These are phyloP conservation scores for Pungitius pungitius DNA, from an alignment of 2,113 vertebrate species.

Conservation along the genomic window DNA sequence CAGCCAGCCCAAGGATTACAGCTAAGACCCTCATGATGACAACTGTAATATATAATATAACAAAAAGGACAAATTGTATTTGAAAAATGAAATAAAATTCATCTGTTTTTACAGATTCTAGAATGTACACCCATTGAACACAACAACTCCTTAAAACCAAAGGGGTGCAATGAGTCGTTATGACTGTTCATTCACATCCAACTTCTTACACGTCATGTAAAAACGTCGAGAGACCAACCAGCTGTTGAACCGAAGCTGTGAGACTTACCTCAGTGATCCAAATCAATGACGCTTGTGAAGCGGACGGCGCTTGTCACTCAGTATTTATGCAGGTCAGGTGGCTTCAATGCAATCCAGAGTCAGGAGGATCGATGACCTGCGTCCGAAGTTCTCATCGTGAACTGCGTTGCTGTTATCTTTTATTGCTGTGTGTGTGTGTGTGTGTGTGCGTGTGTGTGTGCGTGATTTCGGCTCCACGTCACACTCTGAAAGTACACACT, in stretches of 20 bases:
- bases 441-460: neutral
- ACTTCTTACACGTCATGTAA: no score
- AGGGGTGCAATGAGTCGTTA: neutral
- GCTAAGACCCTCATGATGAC: slow-evolving; percentile 76
- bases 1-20: slow-evolving; percentile 65
- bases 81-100: neutral
- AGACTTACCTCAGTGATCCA: slow-evolving; percentile 50
- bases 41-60: slow-evolving; percentile 49
- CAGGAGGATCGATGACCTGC: slow-evolving; percentile 39
- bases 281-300: slow-evolving; percentile 30
- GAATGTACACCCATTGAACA: neutral
- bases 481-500: slow-evolving; percentile 21
- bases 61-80: neutral
- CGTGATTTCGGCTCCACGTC: slow-evolving; percentile 69
- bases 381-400: slow-evolving; percentile 71
- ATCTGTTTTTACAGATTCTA: neutral
- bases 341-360: slow-evolving; percentile 40
- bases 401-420: slow-evolving; percentile 71
- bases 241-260: neutral
- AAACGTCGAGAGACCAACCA: no score
- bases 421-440: slow-evolving; percentile 60
- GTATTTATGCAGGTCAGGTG: slow-evolving; percentile 68
- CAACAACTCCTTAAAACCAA: neutral
- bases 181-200: neutral
- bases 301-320: neutral